Evolutionary conservation across 64 coral and sea anemone species (phyloP).

Genomic region (Stylophora pistillata): DNA sequence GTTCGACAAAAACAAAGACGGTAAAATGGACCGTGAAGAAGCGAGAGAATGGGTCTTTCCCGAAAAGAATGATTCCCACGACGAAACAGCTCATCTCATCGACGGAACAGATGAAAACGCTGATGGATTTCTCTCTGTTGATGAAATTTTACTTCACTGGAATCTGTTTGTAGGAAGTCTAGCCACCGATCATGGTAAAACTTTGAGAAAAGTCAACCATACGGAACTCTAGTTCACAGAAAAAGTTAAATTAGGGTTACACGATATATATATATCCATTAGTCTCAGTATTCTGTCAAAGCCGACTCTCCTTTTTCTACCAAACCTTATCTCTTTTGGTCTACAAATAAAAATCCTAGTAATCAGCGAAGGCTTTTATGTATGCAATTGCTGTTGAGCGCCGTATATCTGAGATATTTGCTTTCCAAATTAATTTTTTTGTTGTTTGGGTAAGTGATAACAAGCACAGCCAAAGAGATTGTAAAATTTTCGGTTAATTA

Average conservation of each 20-base stretch:
- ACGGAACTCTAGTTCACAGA: conserved; percentile 61
- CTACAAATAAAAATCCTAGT: no score
- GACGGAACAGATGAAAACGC: conserved; percentile 95
- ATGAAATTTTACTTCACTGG: conserved; percentile 95
- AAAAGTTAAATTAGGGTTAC: neutral
- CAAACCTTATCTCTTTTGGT: no score
- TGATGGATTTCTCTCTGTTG: conserved; percentile 78
- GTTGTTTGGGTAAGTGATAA: no score
- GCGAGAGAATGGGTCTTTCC: conserved; percentile 90
- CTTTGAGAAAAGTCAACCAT: conserved; percentile 85
- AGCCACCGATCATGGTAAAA: conserved; percentile 95
- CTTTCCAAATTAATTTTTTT: no score
- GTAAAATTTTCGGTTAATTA: no score
- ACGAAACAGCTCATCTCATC: conserved; percentile 89
- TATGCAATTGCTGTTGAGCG: no score
- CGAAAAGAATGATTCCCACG: conserved; percentile 66
- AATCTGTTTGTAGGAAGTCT: conserved; percentile 96
- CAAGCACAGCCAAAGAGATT: no score
- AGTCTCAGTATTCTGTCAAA: no score
- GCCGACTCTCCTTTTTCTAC: no score
- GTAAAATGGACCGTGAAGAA: conserved; percentile 87
- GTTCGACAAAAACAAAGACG: conserved; percentile 90
- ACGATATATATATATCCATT: no score
- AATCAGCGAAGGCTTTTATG: no score
- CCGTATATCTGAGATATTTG: no score